phyloP scores from a whole-genome alignment of 23 tunicate species.

The Clavelina lepadiformis region DNA sequence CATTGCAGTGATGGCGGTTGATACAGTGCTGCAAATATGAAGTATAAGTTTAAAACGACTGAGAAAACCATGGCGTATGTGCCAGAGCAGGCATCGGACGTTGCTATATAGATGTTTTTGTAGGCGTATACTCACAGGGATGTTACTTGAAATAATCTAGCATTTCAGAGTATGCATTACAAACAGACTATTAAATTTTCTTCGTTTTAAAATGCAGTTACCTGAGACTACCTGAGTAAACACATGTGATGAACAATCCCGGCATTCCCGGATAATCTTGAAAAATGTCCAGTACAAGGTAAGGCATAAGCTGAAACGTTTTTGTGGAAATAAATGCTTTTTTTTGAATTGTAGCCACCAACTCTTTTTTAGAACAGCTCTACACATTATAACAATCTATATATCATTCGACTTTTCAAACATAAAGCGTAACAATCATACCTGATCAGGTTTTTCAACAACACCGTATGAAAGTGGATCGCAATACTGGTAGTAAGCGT shows the following conservation, averaged over 20 bases:
- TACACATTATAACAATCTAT: background rate
- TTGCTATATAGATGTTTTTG: no score
- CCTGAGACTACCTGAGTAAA: slow-evolving; percentile 86
- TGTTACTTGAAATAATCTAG: background rate
- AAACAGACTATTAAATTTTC: no score
- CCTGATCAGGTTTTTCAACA: slow-evolving; percentile 37
- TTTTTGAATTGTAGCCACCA: background rate
- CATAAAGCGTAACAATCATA: no score
- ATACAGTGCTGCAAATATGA: slow-evolving; percentile 50
- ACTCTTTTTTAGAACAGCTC: no score
- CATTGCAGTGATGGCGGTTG: slow-evolving; percentile 51
- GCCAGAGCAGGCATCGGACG: no score
- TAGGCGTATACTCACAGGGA: no score
- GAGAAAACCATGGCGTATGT: no score
- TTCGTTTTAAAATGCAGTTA: slow-evolving; percentile 11
- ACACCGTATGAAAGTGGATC: slow-evolving; percentile 42
- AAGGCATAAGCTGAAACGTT: slow-evolving; percentile 59
- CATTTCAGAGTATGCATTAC: no score
- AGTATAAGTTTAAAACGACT: no score
- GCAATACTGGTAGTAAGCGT: slow-evolving; percentile 45
- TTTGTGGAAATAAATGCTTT: background rate
- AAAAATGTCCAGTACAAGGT: slow-evolving; percentile 49
- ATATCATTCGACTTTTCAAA: background rate
- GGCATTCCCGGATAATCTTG: slow-evolving; percentile 62
- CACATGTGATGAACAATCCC: slow-evolving; percentile 64